Percentiles rank a stretch among this genome's conserved stretches.
phyloP scores from a whole-genome alignment of 2,888 invertebrate genomes.

The Ligdia adustata region DNA sequence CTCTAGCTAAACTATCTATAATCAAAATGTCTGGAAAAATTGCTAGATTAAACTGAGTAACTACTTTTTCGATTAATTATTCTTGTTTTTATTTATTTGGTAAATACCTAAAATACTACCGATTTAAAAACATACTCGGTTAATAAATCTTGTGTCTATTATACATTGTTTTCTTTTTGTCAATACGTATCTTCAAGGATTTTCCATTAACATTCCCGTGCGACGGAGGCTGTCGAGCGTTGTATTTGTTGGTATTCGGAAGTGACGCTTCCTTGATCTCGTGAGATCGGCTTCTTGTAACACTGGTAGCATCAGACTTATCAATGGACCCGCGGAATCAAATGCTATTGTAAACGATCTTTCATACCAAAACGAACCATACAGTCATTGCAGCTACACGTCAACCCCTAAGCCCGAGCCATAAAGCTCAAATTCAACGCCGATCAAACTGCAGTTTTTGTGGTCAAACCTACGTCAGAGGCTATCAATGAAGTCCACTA shows the following conservation, averaged over 20 bases:
- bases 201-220: constrained; percentile 38
- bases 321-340: constrained; percentile 83
- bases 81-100: not conserved
- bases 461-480: constrained; percentile 74
- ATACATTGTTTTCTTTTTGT: no score
- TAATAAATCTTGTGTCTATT: no score
- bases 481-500: constrained; percentile 83
- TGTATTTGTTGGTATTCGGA: constrained; percentile 35
- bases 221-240: constrained; percentile 29
- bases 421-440: constrained; percentile 51
- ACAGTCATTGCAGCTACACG: constrained; percentile 45
- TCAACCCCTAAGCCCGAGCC: constrained; percentile 45
- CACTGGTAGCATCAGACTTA: constrained; percentile 81
- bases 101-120: not conserved
- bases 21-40: no score
- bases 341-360: constrained; percentile 78
- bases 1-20: no score
- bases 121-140: no score
- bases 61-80: not conserved
- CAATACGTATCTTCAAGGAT: constrained; percentile 28
- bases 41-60: no score
- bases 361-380: constrained; percentile 68
- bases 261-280: constrained; percentile 46
- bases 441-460: constrained; percentile 59
- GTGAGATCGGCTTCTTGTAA: constrained; percentile 76